phyloP scores from a whole-genome alignment of 2,888 invertebrate genomes.

The Ichneumoninae sp. region DNA sequence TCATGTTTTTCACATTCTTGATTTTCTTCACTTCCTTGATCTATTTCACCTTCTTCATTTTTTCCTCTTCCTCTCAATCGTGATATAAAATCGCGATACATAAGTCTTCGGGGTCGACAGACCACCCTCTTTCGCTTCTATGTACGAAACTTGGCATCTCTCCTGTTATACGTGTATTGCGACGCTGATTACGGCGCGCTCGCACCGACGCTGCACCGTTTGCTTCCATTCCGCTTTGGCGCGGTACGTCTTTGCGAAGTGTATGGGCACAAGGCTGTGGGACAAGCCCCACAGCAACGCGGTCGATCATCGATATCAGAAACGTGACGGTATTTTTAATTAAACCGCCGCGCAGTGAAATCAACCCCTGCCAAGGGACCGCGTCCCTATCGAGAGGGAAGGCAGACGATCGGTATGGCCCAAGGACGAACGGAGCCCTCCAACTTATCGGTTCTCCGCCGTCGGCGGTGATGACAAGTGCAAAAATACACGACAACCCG shows the following conservation, averaged over 20 bases:
- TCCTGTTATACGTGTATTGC: neutral
- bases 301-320: slow-evolving; percentile 75
- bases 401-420: slow-evolving; percentile 26
- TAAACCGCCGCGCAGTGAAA: slow-evolving; percentile 69
- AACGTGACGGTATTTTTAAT: slow-evolving; percentile 80
- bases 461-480: neutral
- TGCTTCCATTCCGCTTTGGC: neutral
- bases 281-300: slow-evolving; percentile 26
- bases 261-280: slow-evolving; percentile 24
- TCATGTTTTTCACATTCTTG: neutral
- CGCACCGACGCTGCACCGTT: neutral
- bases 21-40: neutral
- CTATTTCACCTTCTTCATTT: neutral
- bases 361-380: slow-evolving; percentile 11
- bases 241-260: slow-evolving; percentile 24
- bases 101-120: slow-evolving; percentile 61
- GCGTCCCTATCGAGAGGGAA: slow-evolving; percentile 54
- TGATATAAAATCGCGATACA: slow-evolving; percentile 73
- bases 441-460: neutral
- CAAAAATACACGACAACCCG: no score
- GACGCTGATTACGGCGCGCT: slow-evolving; percentile 25
- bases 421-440: slow-evolving; percentile 31
- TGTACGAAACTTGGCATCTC: slow-evolving; percentile 7
- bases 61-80: slow-evolving; percentile 1
- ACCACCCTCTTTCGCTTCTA: neutral